Base-by-base conservation (phyloP, 2,888 invertebrate genomes). In the Ochropacha duplaris region DNA sequence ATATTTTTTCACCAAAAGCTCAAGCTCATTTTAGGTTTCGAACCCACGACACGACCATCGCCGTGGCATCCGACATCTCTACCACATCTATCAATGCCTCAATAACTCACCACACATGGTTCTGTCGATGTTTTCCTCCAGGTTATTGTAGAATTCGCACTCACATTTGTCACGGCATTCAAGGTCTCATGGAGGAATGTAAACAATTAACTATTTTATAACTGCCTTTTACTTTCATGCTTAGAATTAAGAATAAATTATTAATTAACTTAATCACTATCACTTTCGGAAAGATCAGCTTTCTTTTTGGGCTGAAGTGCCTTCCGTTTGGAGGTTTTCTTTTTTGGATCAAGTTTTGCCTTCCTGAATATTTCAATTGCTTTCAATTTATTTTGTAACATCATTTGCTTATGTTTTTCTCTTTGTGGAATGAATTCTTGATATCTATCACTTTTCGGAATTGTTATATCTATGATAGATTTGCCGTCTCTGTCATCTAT, bases 351-450 rank as follows among this genome's bases (percentile, higher is more conserved):
- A 59, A 93, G 91, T 70, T 94, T 95, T 0, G 95, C 94, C 83
- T 95, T 96, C 64, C 95, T 93, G 64, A 96, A 95, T 55, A 96
- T 74, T 81, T 96, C 96, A 51, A 96, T 96, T 0, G 97, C 97
- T 81, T 95, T 95, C 72, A 96, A 85, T 86, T 96, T 97, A 68
- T 94, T 95, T 75, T 95, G 93, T 50, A 96, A 84, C 64, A 95
- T 87, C 74, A 94, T 92, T 61, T 93, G 89, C 79, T 95, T 94
- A 65, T 95, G 95, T 62, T 93, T 94, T 78, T 96, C 95, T 65
- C 95, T 94, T 78, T 97, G 97, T 0, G 96, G 96, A 76, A 97
- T 97, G 0, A 94, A 79, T 83, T 95, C 95, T 74, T 93, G 90
- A 56, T 76, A 84, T 61, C 87, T 76, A 61, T 86, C 86, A 2